Conservation (phyloP, 2,113 vertebrate species). For the Chaetodon auriga region DNA sequence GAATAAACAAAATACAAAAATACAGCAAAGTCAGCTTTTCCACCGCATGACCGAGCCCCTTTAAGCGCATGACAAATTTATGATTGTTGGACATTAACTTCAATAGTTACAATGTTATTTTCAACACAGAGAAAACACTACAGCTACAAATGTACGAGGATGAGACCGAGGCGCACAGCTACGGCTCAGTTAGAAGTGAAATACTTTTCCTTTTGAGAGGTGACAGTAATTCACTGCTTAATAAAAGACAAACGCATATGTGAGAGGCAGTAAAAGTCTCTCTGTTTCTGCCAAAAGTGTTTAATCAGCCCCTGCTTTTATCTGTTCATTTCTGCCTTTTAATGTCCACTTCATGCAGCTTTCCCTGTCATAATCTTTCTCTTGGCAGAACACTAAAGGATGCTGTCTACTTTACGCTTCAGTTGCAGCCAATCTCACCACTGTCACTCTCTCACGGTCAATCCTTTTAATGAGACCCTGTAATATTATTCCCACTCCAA, state of each 20-base stretch:
- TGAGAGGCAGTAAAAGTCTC: slow-evolving; percentile 31
- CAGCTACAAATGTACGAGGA: neutral
- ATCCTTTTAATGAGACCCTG: slow-evolving; percentile 33
- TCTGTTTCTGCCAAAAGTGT: slow-evolving; percentile 25
- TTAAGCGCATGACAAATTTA: neutral
- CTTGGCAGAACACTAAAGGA: slow-evolving; percentile 45
- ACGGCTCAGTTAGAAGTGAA: slow-evolving; percentile 4
- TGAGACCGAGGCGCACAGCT: neutral
- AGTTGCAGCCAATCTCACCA: slow-evolving; percentile 11
- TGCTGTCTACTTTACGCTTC: slow-evolving; percentile 22
- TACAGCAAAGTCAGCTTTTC: neutral
- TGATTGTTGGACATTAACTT: neutral
- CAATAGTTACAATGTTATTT: neutral
- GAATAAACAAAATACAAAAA: neutral
- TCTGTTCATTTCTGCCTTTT: slow-evolving; percentile 37
- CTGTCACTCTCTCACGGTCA: neutral
- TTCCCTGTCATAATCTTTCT: slow-evolving; percentile 45
- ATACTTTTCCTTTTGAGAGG: slow-evolving; percentile 25
- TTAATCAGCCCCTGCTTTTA: slow-evolving; percentile 46
- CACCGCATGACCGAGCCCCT: neutral
- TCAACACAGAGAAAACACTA: neutral
- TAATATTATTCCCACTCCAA: slow-evolving; percentile 25
- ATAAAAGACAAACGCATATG: slow-evolving; percentile 58
- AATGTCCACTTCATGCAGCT: slow-evolving; percentile 39
- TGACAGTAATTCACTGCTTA: slow-evolving; percentile 41